Percentiles rank a stretch among this genome's conserved stretches.
phyloP scores from a whole-genome alignment of 2,113 vertebrate genomes.

The Mirza zaza region DNA sequence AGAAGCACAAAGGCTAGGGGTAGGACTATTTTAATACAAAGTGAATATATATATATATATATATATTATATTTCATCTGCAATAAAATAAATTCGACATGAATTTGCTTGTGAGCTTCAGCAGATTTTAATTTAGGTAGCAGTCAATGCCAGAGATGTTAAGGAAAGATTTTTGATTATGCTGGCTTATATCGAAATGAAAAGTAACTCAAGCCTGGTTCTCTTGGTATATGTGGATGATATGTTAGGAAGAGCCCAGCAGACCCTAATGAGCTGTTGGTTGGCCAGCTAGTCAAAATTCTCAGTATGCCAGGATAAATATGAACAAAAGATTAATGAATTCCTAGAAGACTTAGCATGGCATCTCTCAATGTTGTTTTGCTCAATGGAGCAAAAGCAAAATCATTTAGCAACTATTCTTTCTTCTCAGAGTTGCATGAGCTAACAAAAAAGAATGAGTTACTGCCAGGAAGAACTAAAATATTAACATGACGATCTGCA shows the following conservation, averaged over 20 bases:
- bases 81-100: constrained; percentile 40
- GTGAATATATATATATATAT: not conserved
- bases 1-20: not conserved
- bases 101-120: not conserved
- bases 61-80: not conserved
- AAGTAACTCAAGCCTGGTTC: not conserved
- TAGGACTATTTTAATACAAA: constrained; percentile 37
- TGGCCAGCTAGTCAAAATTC: constrained; percentile 29
- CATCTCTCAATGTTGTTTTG: constrained; percentile 48
- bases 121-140: not conserved
- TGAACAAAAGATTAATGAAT: constrained; percentile 37
- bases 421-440: not conserved
- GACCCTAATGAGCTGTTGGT: constrained; percentile 38
- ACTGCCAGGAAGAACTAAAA: not conserved
- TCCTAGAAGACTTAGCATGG: constrained; percentile 12
- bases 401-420: constrained; percentile 45
- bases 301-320: constrained; percentile 33
- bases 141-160: not conserved
- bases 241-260: not conserved
- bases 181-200: not conserved
- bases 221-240: not conserved
- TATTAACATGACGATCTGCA: not conserved
- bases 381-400: constrained; percentile 60
- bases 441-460: not conserved
- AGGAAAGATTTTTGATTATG: not conserved